A percentile compares a stretch with the other conserved stretches of the same genome.
These are phyloP conservation scores for Steinernema carpocapsae DNA, from an alignment of 2,888 invertebrate genomes.

Conservation along the genomic window DNA sequence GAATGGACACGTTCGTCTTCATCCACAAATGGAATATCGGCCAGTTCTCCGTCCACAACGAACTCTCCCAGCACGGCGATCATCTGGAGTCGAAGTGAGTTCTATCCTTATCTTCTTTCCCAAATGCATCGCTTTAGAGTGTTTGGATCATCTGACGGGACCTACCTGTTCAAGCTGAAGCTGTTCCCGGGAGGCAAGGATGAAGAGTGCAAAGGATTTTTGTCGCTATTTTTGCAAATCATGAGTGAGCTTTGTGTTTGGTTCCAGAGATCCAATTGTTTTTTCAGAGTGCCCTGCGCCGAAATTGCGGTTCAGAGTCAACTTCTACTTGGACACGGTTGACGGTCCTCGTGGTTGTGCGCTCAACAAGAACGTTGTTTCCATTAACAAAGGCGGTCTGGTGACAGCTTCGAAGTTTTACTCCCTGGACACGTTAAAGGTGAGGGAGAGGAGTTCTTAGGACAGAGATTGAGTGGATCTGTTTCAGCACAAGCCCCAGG, in stretches of 20 bases:
- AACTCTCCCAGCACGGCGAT: constrained; percentile 45
- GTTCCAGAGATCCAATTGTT: neutral
- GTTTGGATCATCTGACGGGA: constrained; percentile 49
- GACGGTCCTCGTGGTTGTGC: constrained; percentile 58
- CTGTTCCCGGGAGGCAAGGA: constrained; percentile 60
- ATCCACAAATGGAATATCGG: constrained; percentile 26
- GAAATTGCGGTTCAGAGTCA: constrained; percentile 55
- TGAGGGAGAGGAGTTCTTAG: too few relatives aligned
- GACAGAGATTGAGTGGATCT: neutral
- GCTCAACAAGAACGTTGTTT: constrained; percentile 57
- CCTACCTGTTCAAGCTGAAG: constrained; percentile 53
- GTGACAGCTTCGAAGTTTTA: constrained; percentile 61
- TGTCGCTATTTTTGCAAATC: constrained; percentile 57
- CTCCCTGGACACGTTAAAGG: constrained; percentile 43
- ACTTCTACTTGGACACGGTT: constrained; percentile 54
- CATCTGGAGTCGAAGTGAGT: constrained; percentile 46
- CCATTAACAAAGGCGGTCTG: constrained; percentile 58
- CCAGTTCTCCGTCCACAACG: constrained; percentile 50
- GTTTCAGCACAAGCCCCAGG: neutral
- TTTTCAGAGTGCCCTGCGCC: constrained; percentile 50
- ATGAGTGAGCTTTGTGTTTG: constrained; percentile 41
- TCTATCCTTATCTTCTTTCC: too few relatives aligned
- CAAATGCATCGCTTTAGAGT: too few relatives aligned
- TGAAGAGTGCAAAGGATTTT: constrained; percentile 54
- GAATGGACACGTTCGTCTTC: constrained; percentile 10